Percentiles rank a stretch among this genome's conserved stretches.
Evolutionary conservation across 1,140 invertebrate genomes (phyloP).

Genomic region (Panonychus citri): DNA sequence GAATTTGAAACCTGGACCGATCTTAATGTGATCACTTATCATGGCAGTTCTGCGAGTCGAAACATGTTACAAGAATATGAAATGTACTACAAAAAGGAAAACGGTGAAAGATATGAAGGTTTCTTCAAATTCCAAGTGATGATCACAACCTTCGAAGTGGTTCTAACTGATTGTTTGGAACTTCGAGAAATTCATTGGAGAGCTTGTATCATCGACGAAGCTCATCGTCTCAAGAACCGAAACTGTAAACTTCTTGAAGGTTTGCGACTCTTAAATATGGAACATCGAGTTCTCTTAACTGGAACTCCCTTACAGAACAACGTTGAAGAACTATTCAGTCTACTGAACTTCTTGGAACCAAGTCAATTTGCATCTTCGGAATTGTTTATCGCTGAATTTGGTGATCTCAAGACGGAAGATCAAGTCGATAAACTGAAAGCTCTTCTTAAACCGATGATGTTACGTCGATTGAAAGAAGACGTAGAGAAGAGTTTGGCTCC

Average conservation of each 20-base stretch:
- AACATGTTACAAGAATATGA: constrained; percentile 98
- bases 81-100: constrained; percentile 83
- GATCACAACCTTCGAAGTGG: constrained; percentile 97
- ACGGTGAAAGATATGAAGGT: constrained; percentile 62
- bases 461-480: constrained; percentile 91
- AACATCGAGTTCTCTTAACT: constrained; percentile 83
- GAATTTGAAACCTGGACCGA: constrained; percentile 99
- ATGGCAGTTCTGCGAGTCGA: constrained; percentile 63
- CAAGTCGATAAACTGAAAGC: constrained; percentile 90
- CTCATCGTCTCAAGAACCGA: constrained; percentile 92
- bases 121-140: constrained; percentile 90
- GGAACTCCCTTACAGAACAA: constrained; percentile 98
- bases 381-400: constrained; percentile 87
- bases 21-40: constrained; percentile 95
- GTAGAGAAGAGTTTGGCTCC: constrained; percentile 96
- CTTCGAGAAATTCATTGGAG: constrained; percentile 84
- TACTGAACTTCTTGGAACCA: constrained; percentile 93
- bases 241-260: constrained; percentile 98
- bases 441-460: constrained; percentile 96
- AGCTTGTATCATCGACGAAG: constrained; percentile 93
- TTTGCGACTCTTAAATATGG: constrained; percentile 66
- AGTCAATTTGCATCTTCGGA: constrained; percentile 59
- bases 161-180: constrained; percentile 86
- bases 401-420: constrained; percentile 77
- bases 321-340: constrained; percentile 90